Evolutionary conservation across 2,797 vertebrate genomes (phyloP).

Genomic region (Propithecus perrieri): DNA sequence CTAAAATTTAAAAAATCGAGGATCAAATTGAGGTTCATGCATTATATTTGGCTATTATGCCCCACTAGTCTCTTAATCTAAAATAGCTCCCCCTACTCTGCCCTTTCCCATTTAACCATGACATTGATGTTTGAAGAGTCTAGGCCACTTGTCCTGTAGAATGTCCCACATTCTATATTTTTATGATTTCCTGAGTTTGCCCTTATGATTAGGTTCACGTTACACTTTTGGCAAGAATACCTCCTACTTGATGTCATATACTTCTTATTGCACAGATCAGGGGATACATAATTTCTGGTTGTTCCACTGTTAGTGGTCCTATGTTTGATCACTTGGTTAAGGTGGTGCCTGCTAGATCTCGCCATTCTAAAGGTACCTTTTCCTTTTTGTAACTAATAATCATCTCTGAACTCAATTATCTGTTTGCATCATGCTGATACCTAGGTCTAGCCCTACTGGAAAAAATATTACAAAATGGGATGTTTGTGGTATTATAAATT

Average conservation of each 20-base stretch:
- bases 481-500: constrained; percentile 5
- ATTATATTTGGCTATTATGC: not conserved
- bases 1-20: not conserved
- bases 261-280: not conserved
- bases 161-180: not conserved
- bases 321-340: constrained; percentile 7
- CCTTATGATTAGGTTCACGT: not conserved
- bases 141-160: not conserved
- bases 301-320: not conserved
- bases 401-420: not conserved
- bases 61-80: not conserved
- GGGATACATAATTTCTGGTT: not conserved
- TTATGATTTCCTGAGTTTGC: not conserved
- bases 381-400: constrained; percentile 4
- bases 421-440: not conserved
- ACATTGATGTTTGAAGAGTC: not conserved
- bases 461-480: not conserved
- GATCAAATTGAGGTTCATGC: not conserved
- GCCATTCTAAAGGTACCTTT: not conserved
- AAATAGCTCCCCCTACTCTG: not conserved
- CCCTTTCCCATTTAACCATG: not conserved
- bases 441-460: not conserved
- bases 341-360: not conserved
- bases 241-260: not conserved
- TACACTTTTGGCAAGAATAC: not conserved